Evolutionary conservation across 2,113 vertebrate species (phyloP), one percentile per base, ranked within the genome.

Genomic region (Marmota monax): DNA sequence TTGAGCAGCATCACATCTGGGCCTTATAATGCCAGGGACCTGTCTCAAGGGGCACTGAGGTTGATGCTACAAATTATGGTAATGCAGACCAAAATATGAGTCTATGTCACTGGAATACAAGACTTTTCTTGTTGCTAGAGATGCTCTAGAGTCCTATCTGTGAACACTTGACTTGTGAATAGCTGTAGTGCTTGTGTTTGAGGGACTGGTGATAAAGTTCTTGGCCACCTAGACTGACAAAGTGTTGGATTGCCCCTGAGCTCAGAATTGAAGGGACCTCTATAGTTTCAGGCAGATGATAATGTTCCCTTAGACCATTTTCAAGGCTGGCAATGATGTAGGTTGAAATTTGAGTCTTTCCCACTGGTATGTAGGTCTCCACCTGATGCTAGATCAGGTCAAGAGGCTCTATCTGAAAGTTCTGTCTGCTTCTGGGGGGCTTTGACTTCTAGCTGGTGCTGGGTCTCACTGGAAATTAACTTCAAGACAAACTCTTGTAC

Each of bases 151-250:
- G 25, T 0, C 48, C 34, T 7, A 37, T 53, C n/a, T 12, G 4
- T 56, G 12, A 37, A 13, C 48, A 51, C 20, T 58, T 25, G 32
- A 7, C 9, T 16, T 45, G 7, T 5, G 6, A 22, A 48, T 65
- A 77, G 4, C 58, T 77, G 14, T 73, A 9, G 7, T 77, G 39
- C 5, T 17, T 65, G 25, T 27, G 6, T 12, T 45, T 45, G 4
- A 25, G 42, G 39, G 8, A 48, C 20, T 65, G 8, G 13, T 27
- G 3, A 1, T 37, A 23, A 3, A n/a, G 14, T 89, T 5, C 5
- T 65, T 77, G 18, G 6, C 22, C 8, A 48, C 2, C 1, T 13
- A 27, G 1, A 8, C 7, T 10, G 1, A 63, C 7, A 39, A 27
- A 58, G 39, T 17, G 12, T 23, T 61, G 13, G 37, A 23, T 16